Percentiles rank a stretch among this genome's conserved stretches.
phyloP scores from a whole-genome alignment of 2,888 invertebrate species.

The Helicoverpa assulta region DNA sequence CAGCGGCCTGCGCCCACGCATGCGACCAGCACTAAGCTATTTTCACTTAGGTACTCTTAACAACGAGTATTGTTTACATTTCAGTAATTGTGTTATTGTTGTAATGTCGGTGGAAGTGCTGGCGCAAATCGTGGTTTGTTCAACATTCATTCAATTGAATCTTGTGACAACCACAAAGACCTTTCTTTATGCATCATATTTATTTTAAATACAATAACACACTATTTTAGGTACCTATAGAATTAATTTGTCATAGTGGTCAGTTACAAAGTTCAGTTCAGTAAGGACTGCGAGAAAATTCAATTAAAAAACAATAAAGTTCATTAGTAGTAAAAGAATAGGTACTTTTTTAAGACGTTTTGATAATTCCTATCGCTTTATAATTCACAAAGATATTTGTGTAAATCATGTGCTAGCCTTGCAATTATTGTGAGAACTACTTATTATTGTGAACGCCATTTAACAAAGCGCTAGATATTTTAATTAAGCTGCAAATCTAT shows the following conservation, averaged over 20 bases:
- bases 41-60: conserved; percentile 54
- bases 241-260: too few relatives aligned
- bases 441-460: conserved; percentile 34
- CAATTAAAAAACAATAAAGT: background rate
- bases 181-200: too few relatives aligned
- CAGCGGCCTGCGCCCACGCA: conserved; percentile 67
- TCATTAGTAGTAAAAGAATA: background rate
- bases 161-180: too few relatives aligned
- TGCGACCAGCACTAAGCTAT: conserved; percentile 64
- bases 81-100: conserved; percentile 37
- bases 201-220: too few relatives aligned
- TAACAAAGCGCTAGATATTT: conserved; percentile 32
- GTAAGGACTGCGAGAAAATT: too few relatives aligned
- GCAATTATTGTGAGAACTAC: conserved; percentile 31
- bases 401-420: conserved; percentile 22
- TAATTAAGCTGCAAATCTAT: conserved; percentile 40
- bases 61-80: conserved; percentile 48
- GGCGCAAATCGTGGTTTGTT: conserved; percentile 16
- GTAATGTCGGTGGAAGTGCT: background rate
- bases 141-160: background rate
- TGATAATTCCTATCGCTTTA: conserved; percentile 13
- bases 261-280: too few relatives aligned
- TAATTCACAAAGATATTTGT: conserved; percentile 18
- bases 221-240: too few relatives aligned
- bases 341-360: background rate